A percentile compares a stretch with the other conserved stretches of the same genome.
These are phyloP conservation scores for Mactromeris polynyma DNA, from an alignment of 2,888 invertebrate genomes.

Conservation along the genomic window DNA sequence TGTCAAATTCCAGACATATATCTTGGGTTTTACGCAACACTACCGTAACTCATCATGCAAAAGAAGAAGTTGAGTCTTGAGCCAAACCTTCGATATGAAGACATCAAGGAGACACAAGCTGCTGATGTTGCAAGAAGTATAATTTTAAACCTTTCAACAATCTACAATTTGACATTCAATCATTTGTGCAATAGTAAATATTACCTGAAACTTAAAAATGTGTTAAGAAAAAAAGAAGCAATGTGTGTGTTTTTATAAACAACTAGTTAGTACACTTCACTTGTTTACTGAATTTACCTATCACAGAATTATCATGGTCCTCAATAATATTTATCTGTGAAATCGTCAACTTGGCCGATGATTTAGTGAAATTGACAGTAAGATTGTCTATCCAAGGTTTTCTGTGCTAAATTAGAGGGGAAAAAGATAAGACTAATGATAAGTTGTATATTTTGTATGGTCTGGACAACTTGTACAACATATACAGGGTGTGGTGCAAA, in stretches of 20 bases:
- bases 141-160: too few relatives aligned
- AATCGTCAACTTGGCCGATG: conserved; percentile 79
- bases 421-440: not conserved
- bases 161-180: not conserved
- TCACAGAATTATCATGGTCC: conserved; percentile 45
- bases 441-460: not conserved
- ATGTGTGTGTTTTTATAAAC: not conserved
- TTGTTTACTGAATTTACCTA: conserved; percentile 53
- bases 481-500: too few relatives aligned
- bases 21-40: too few relatives aligned
- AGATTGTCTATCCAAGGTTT: conserved; percentile 65
- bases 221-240: not conserved
- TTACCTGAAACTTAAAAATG: not conserved
- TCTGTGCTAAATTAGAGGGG: conserved; percentile 48
- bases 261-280: conserved; percentile 25
- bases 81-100: too few relatives aligned
- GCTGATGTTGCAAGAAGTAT: too few relatives aligned
- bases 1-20: not conserved
- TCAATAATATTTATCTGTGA: conserved; percentile 73
- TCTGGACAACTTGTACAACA: not conserved
- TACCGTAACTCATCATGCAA: too few relatives aligned
- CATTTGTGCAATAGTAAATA: not conserved
- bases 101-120: too few relatives aligned
- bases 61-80: too few relatives aligned
- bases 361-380: conserved; percentile 78